Evolutionary conservation across 1,140 invertebrate genomes (phyloP), one percentile per base, ranked within the genome.

Genomic region (Rhagoletis pomonella): DNA sequence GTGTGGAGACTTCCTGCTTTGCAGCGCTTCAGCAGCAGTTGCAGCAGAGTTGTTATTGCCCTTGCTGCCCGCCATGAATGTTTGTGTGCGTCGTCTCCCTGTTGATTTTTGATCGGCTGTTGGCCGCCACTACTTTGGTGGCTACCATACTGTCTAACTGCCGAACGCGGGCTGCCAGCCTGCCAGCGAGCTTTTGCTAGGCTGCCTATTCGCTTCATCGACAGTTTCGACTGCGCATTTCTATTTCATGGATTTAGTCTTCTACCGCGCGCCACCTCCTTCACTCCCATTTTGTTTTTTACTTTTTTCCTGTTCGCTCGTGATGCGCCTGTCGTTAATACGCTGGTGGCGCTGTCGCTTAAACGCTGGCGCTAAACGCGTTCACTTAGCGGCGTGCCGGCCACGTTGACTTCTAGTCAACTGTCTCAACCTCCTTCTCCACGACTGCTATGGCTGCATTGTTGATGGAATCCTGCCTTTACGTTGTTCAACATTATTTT

Each of bases 111-210:
- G 39, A 17, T 50, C 73, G 73, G 4, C 17, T 55, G 19, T 81
- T 81, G 73, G 73, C 73, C 73, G 55, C 73, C 19, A 81, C 73
- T 81, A 81, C 73, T 81, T 81, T 81, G 73, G 73, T 81, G 73
- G 73, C 73, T 81, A 81, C 44, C 73, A 4, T 19, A 81, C 47
- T 81, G 73, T 81, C 67, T 42, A 73, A 44, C 39, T 73, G 73
- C 73, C 73, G 47, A 81, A 55, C 50, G 29, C 29, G 17, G 47
- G 10, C 73, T 81, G 73, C 17, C 73, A 81, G 17, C 1, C 73
- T 81, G 73, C 17, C 73, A 81, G 6, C 1, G 17, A 29, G 19
- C 73, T 19, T 58, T 81, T 47, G 73, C n/a, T n/a, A 9, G 44
- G n/a, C 73, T 58, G 73, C 73, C 73, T 81, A n/a, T 50, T 55